phyloP scores from a whole-genome alignment of 2,113 vertebrate genomes.

The Lepus europaeus region DNA sequence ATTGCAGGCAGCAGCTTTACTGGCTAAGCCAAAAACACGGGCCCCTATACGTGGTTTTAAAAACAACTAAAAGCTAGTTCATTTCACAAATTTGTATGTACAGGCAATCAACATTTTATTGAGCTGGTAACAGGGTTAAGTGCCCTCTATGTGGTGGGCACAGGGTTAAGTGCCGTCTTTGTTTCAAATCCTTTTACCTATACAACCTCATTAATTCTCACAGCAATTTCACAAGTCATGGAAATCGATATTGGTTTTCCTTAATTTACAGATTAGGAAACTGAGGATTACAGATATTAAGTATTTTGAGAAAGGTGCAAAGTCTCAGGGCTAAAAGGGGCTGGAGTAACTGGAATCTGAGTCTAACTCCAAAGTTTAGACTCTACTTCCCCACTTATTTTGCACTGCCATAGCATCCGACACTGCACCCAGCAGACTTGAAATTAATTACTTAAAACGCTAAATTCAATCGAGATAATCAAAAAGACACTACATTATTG shows the following conservation, averaged over 20 bases:
- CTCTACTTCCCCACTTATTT: background rate
- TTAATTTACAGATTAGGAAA: background rate
- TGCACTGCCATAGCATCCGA: background rate
- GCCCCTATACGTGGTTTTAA: background rate
- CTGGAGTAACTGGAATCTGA: constrained; percentile 2
- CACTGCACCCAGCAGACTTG: background rate
- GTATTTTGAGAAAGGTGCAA: background rate
- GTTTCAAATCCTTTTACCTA: constrained; percentile 40
- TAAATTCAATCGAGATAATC: background rate
- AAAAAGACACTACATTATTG: background rate
- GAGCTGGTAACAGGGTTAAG: background rate
- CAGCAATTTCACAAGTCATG: constrained; percentile 14
- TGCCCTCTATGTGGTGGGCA: background rate
- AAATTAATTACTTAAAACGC: background rate
- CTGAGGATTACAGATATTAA: background rate
- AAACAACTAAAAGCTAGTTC: background rate
- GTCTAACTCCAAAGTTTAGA: background rate
- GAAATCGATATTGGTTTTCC: background rate
- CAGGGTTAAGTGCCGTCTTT: background rate
- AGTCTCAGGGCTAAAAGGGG: background rate
- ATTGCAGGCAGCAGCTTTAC: too few species aligned
- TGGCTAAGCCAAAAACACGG: too few species aligned
- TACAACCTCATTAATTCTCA: constrained; percentile 26
- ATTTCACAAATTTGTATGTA: background rate
- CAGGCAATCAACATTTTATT: constrained; percentile 28